Evolutionary conservation across 2,888 invertebrate species (phyloP).

Genomic region (Xylota segnis): DNA sequence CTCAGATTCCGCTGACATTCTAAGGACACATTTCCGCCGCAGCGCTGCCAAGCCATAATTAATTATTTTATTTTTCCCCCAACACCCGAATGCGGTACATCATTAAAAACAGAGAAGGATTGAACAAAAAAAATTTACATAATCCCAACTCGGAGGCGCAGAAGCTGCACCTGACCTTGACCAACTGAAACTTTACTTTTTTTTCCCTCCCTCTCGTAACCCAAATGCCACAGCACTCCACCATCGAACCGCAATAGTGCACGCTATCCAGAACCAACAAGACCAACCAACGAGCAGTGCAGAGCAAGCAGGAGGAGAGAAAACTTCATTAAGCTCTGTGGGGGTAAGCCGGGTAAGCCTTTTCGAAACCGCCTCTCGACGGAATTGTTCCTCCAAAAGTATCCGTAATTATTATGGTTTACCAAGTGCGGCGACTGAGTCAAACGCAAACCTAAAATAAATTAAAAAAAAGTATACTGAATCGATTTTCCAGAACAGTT

Average conservation of each 20-base stretch:
- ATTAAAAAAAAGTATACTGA: neutral
- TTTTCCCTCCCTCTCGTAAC: neutral
- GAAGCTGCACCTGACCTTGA: conserved; percentile 23
- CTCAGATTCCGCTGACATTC: conserved; percentile 5
- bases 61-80: no score
- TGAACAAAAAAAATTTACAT: conserved; percentile 17
- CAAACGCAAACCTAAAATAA: neutral
- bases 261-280: neutral
- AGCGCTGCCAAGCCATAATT: neutral
- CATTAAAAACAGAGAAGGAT: conserved; percentile 20
- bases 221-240: conserved; percentile 3
- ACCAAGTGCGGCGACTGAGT: conserved; percentile 1
- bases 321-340: conserved; percentile 1
- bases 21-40: neutral
- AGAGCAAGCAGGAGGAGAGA: neutral
- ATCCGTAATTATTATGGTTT: conserved; percentile 26
- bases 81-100: conserved; percentile 1
- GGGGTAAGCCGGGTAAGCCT: neutral
- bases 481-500: conserved; percentile 18
- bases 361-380: conserved; percentile 21
- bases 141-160: conserved; percentile 8
- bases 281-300: neutral
- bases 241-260: conserved; percentile 7
- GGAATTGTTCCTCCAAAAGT: conserved; percentile 7
- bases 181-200: conserved; percentile 8